These are phyloP conservation scores for Metellina segmentata DNA, from an alignment of 2,888 invertebrate genomes.

Conservation along the genomic window DNA sequence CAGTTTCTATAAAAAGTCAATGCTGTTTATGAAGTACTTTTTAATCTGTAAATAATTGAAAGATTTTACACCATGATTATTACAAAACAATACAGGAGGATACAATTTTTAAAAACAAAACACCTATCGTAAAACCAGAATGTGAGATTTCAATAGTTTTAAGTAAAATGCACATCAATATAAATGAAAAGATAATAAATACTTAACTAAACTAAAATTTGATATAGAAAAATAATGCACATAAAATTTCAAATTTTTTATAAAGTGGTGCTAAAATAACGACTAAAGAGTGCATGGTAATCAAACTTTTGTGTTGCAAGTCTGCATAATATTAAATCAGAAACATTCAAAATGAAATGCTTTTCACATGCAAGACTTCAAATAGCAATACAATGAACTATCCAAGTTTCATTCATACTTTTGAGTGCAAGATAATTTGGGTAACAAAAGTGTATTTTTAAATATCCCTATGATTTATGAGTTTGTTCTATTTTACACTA, in stretches of 20 bases:
- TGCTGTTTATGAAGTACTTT: background rate
- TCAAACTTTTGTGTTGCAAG: background rate
- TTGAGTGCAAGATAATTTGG: no score
- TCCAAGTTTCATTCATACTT: no score
- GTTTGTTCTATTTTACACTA: conserved; percentile 34
- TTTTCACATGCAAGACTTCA: no score
- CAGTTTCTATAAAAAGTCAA: no score
- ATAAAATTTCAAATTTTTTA: background rate
- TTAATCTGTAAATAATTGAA: conserved; percentile 19
- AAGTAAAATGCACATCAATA: conserved; percentile 10
- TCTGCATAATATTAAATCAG: background rate
- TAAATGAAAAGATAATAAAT: background rate
- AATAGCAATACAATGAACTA: no score
- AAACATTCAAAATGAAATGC: no score
- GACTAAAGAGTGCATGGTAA: background rate
- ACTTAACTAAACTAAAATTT: background rate
- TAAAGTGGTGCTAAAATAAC: background rate
- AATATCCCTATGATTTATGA: background rate
- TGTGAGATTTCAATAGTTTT: conserved; percentile 4
- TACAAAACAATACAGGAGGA: conserved; percentile 31
- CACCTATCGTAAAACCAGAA: background rate
- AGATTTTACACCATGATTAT: conserved; percentile 31
- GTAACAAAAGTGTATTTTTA: no score
- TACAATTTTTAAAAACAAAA: conserved; percentile 16
- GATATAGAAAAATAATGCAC: background rate